Base-by-base conservation (phyloP, 2,113 vertebrate genomes). In the Sapayoa aenigma region DNA sequence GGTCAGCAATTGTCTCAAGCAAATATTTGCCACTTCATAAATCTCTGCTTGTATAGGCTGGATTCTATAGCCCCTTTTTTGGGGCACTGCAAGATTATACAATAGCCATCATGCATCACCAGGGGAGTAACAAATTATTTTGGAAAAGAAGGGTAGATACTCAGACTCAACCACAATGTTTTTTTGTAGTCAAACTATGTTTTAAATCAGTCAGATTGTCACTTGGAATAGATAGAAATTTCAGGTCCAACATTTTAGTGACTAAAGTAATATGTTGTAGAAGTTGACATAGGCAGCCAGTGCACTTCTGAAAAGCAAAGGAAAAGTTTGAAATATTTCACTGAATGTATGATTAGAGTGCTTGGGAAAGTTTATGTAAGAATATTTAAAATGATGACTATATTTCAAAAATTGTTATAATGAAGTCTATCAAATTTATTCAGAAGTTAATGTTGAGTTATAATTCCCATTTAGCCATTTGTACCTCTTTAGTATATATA, bases 21-120 rank as follows among this genome's bases (percentile, higher is more conserved):
- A 94, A 92, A 91, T 95, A 95, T 94, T 92, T 89, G 95, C 79
- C 72, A 83, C 66, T 92, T 83, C 93, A 96, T 95, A 93, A 95
- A 95, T 96, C 93, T 96, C 85, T 89, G 9, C 59, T 95, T 94
- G 88, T 77, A 84, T 90, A 94, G 93, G 62, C 90, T 86, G 63
- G n/a, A 72, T 89, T 93, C 80, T 89, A 69, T 84, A 93, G 80
- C 56, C 72, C 84, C 52, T 74, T 39, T 65, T 60, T 82, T 53
- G 37, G 75, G 73, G 49, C 78, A 84, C 42, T n/a, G 24, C 55
- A 69, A 67, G 90, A 68, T 91, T 87, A 53, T 82, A 72, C 90
- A 92, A 68, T 20, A 67, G 80, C 80, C 74, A 71, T 89, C 78
- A 53, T 28, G 49, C 72, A 95, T 96, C 92, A 95, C 73, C 81